Evolutionary conservation across 2,797 vertebrate genomes (phyloP).

Genomic region (Falco berigora): DNA sequence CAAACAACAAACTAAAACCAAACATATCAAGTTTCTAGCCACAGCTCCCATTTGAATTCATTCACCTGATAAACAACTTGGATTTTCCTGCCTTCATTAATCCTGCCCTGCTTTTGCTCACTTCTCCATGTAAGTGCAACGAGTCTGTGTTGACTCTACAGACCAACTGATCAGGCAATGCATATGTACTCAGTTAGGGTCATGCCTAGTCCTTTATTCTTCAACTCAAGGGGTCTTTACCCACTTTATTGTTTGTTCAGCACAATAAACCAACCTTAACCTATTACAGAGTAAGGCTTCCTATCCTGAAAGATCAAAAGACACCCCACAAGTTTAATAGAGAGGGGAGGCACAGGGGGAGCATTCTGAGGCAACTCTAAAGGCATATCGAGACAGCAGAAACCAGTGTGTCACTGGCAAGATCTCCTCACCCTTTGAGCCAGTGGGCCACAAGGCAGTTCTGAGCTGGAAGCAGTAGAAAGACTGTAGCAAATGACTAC

Average conservation of each 20-base stretch:
- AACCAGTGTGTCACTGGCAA: not conserved
- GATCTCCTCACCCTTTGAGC: not conserved
- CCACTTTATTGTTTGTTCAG: not conserved
- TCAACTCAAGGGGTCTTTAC: not conserved
- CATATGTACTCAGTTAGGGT: not conserved
- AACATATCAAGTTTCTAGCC: rapidly evolving
- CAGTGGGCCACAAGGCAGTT: not conserved
- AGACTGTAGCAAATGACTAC: too few relatives aligned
- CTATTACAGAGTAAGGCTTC: not conserved
- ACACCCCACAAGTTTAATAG: not conserved
- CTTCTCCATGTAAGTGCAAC: not conserved
- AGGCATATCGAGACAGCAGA: not conserved
- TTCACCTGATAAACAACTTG: not conserved
- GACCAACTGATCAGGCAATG: not conserved
- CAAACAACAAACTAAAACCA: too few relatives aligned
- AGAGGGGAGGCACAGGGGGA: not conserved
- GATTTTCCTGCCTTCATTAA: not conserved
- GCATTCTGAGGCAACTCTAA: not conserved
- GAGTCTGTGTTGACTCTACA: not conserved
- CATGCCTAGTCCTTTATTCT: not conserved
- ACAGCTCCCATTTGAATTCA: not conserved
- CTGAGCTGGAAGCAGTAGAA: not conserved
- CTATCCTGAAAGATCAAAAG: not conserved
- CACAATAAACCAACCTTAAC: not conserved
- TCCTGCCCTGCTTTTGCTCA: not conserved